phyloP scores from a whole-genome alignment of 2,888 invertebrate species.

The Girardia tigrina region DNA sequence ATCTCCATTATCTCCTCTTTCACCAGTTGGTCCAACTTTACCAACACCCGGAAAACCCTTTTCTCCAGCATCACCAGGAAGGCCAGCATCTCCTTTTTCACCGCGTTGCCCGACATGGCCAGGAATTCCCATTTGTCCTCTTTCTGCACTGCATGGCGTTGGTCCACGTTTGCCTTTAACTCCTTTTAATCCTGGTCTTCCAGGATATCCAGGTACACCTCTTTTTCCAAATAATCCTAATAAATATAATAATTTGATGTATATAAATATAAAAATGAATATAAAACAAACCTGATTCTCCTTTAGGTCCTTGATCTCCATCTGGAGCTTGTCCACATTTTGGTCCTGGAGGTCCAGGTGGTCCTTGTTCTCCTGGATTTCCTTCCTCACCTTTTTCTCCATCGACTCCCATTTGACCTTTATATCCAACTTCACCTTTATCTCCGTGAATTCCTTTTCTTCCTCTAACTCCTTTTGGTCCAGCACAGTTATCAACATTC shows the following conservation, averaged over 20 bases:
- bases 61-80: neutral
- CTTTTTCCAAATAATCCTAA: neutral
- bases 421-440: neutral
- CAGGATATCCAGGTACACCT: neutral
- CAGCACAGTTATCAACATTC: slow-evolving; percentile 12
- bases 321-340: slow-evolving; percentile 23
- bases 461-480: slow-evolving; percentile 5
- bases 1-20: slow-evolving; percentile 16
- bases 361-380: slow-evolving; percentile 4
- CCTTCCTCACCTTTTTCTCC: slow-evolving; percentile 18
- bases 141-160: neutral
- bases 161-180: neutral
- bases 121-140: slow-evolving; percentile 5
- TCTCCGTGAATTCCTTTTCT: neutral
- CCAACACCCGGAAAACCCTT: slow-evolving; percentile 9
- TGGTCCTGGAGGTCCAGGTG: slow-evolving; percentile 2
- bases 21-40: slow-evolving; percentile 24
- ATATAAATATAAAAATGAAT: neutral
- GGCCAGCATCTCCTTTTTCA: neutral
- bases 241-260: neutral
- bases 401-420: neutral
- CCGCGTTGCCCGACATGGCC: slow-evolving; percentile 11
- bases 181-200: neutral
- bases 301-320: neutral
- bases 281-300: neutral